Percentiles rank a stretch among this genome's conserved stretches.
These are phyloP conservation scores for Montipora efflorescens DNA, from an alignment of 64 coral and sea anemone genomes.

Conservation along the genomic window DNA sequence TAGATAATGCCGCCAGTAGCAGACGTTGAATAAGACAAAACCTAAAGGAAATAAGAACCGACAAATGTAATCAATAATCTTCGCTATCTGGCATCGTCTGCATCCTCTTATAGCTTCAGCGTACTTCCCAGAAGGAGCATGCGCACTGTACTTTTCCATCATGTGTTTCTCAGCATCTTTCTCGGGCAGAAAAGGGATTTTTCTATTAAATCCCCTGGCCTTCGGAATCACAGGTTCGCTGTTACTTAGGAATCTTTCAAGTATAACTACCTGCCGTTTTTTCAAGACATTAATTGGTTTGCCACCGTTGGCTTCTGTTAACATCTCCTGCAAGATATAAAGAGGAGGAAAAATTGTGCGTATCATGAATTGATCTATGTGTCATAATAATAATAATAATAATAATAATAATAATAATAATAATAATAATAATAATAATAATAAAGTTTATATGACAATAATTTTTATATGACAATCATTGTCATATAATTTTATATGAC, in stretches of 20 bases:
- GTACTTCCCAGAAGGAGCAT: background rate
- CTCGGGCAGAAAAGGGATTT: background rate
- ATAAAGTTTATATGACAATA: too few species aligned
- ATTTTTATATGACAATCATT: too few species aligned
- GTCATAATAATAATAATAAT: too few species aligned
- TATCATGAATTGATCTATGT: too few species aligned
- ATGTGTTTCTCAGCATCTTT: background rate
- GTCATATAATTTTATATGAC: too few species aligned
- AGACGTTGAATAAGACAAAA: conserved; percentile 66
- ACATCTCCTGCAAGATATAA: background rate
- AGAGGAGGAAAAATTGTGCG: too few species aligned
- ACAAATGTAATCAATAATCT: conserved; percentile 32
- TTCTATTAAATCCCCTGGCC: background rate
- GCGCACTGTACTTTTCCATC: background rate
- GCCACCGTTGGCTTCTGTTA: background rate
- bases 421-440: too few species aligned
- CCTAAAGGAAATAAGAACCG: conserved; percentile 77
- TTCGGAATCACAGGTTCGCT: background rate
- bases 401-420: too few species aligned
- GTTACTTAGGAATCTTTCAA: conserved; percentile 10
- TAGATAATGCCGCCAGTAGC: conserved; percentile 61
- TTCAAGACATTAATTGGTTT: background rate
- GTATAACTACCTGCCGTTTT: background rate
- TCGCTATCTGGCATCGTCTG: background rate
- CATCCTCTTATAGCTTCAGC: background rate